Evolutionary conservation across 2,888 invertebrate genomes (phyloP).

Genomic region (Agriopis aurantiaria): DNA sequence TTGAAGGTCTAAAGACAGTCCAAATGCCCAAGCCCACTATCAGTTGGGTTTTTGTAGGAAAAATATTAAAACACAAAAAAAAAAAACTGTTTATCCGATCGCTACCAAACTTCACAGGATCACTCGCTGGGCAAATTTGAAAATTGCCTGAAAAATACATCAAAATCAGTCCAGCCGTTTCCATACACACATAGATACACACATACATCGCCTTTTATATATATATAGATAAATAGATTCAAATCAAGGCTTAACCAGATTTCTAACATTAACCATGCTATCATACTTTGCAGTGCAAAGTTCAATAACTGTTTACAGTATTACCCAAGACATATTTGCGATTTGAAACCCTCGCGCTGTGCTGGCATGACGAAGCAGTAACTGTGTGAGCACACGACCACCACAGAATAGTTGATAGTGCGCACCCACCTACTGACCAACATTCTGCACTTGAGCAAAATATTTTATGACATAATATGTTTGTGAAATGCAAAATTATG

Average conservation of each 20-base stretch:
- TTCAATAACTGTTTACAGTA: slow-evolving; percentile 13
- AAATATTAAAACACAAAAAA: no score
- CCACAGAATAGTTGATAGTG: slow-evolving; percentile 4
- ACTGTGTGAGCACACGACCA: slow-evolving; percentile 1
- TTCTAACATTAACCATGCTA: neutral
- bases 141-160: no score
- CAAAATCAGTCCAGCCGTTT: no score
- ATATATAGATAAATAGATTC: no score
- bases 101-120: no score
- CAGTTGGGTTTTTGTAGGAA: no score
- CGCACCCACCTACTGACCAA: slow-evolving; percentile 34
- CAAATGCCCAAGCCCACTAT: no score
- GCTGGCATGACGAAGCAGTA: slow-evolving; percentile 12
- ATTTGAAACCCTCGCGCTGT: slow-evolving; percentile 1
- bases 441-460: slow-evolving; percentile 22
- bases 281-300: neutral
- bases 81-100: no score
- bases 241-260: neutral
- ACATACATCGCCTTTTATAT: no score
- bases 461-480: slow-evolving; percentile 34
- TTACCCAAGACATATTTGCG: slow-evolving; percentile 13
- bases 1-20: no score
- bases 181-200: no score
- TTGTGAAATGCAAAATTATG: slow-evolving; percentile 35
- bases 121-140: no score